Evolutionary conservation across 2,797 vertebrate genomes (phyloP).

Genomic region (Phrynocephalus vlangalii): DNA sequence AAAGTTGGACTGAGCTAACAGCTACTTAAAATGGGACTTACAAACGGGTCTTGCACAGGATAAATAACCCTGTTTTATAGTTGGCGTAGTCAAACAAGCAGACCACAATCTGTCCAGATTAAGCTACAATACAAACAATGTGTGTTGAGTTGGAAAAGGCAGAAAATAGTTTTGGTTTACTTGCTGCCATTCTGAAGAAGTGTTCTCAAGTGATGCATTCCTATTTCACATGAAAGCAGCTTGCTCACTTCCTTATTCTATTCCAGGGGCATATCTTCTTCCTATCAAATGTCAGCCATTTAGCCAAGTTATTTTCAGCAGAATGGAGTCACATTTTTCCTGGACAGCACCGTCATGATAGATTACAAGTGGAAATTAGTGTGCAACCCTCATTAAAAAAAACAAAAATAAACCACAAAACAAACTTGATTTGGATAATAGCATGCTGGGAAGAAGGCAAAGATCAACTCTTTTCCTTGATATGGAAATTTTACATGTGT

Average conservation of each 20-base stretch:
- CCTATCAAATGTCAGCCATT: constrained; percentile 23
- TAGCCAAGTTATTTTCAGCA: background rate
- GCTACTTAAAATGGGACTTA: too few species aligned
- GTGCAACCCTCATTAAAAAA: background rate
- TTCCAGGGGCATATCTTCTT: constrained; percentile 17
- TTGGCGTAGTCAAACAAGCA: background rate
- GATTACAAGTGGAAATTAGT: background rate
- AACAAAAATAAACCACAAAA: background rate
- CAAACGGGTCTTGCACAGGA: too few species aligned
- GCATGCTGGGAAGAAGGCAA: background rate
- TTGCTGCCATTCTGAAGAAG: background rate
- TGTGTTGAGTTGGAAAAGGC: background rate
- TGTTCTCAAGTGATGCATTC: background rate
- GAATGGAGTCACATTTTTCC: constrained; percentile 6
- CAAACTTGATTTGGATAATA: background rate
- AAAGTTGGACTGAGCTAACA: too few species aligned
- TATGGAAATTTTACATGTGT: background rate
- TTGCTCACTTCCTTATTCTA: constrained; percentile 32
- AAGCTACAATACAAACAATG: background rate
- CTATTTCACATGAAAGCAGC: constrained; percentile 15
- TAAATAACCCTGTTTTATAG: too few species aligned
- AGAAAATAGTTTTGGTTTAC: background rate
- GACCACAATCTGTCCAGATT: background rate
- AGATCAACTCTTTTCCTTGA: background rate
- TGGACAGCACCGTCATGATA: background rate